phyloP scores from a whole-genome alignment of 2,797 vertebrate species.

The Coreius guichenoti region DNA sequence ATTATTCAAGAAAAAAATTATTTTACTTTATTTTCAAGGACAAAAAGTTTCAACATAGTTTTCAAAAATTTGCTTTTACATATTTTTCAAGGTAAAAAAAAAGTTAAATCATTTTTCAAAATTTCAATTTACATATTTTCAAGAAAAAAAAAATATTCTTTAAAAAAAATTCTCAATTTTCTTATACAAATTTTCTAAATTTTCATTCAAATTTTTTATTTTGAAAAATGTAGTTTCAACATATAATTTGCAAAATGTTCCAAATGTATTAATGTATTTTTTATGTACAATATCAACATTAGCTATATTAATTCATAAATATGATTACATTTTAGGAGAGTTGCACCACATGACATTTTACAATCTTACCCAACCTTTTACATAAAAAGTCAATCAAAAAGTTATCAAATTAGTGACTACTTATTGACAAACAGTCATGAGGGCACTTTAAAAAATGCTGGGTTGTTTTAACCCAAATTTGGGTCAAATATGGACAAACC shows the following conservation, averaged over 20 bases:
- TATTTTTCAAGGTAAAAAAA: not conserved
- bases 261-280: not conserved
- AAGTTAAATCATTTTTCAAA: too few relatives aligned
- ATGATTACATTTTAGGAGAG: not conserved
- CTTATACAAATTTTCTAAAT: too few relatives aligned
- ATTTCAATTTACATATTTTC: not conserved
- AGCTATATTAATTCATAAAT: not conserved
- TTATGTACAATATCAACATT: not conserved
- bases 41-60: not conserved
- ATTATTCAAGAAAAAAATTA: too few relatives aligned
- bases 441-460: not conserved
- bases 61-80: not conserved
- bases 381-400: too few relatives aligned
- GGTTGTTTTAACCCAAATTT: too few relatives aligned
- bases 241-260: not conserved
- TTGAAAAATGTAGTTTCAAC: not conserved
- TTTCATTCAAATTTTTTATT: not conserved
- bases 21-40: fast-evolving
- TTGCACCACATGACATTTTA: not conserved
- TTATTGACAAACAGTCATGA: not conserved
- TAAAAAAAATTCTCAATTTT: too few relatives aligned
- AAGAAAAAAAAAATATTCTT: not conserved
- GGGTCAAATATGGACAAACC: too few relatives aligned
- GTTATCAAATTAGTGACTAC: not conserved
- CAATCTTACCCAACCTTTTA: not conserved